Percentiles rank a stretch among this genome's conserved stretches.
These are phyloP conservation scores for Campopleginae sp. DNA, from an alignment of 2,888 invertebrate genomes.

Conservation along the genomic window DNA sequence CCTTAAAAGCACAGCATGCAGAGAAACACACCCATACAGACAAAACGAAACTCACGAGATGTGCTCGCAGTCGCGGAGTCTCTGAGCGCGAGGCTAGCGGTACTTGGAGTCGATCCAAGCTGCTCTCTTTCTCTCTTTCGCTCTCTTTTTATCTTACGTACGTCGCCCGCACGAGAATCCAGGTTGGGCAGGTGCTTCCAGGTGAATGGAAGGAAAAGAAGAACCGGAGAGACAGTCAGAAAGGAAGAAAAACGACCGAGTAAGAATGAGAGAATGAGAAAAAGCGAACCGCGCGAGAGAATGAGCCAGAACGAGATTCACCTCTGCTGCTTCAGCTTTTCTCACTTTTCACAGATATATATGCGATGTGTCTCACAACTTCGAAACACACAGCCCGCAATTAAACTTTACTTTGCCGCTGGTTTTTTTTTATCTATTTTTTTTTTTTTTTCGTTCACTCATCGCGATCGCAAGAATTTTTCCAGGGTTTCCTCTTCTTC, in stretches of 20 bases:
- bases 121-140: constrained; percentile 41
- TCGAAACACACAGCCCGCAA: background rate
- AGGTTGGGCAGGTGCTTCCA: constrained; percentile 77
- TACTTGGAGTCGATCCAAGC: constrained; percentile 69
- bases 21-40: constrained; percentile 20
- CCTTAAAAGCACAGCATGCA: constrained; percentile 55
- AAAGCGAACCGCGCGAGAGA: constrained; percentile 42
- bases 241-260: constrained; percentile 46
- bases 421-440: background rate
- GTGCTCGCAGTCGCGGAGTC: constrained; percentile 35
- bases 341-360: constrained; percentile 64
- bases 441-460: background rate
- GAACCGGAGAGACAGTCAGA: constrained; percentile 41
- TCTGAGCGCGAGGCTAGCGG: constrained; percentile 65
- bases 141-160: constrained; percentile 20
- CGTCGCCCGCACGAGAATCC: constrained; percentile 68
- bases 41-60: constrained; percentile 40
- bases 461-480: background rate
- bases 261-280: constrained; percentile 23
- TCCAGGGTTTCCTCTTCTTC: background rate
- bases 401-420: background rate
- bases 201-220: constrained; percentile 73
- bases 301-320: constrained; percentile 55
- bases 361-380: constrained; percentile 8
- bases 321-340: constrained; percentile 38